Evolutionary conservation across 2,113 vertebrate species (phyloP), one percentile per base, ranked within the genome.

Genomic region (Cebidichthys violaceus): DNA sequence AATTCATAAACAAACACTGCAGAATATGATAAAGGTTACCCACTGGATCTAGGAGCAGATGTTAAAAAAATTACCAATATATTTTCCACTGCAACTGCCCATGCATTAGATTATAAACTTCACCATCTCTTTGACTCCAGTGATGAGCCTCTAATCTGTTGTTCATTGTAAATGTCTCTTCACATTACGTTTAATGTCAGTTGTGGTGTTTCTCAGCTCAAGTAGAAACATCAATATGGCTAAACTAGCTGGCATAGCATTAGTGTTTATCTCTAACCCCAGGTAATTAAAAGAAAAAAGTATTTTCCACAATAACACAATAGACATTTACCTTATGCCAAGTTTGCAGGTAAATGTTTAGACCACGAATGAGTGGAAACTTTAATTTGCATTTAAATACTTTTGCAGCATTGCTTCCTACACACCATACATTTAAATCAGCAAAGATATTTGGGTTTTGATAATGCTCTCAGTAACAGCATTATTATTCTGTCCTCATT

Each of bases 131-230:
- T 37, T 60, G 27, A 47, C 18, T 17, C 37, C 55, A 41, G 6
- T 47, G 8, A 24, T 50, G 31, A 37, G 50, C 22, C n/a, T 59
- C 18, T 62, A 64, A 41, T 71, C 66, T 41, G 54, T 61, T 41
- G 20, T 80, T 64, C 27, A 43, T 75, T 39, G 60, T 55, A 70
- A 70, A 66, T 29, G 43, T 50, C 35, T 60, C 37, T 45, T 65
- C 29, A 15, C 43, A 45, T 69, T 55, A 54, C 24, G 59, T 81
- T 77, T 86, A 77, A 86, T 74, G 29, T 64, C 8, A 29, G 8
- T 31, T 9, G 24, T 7, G 9, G 33, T 20, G 9, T 45, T 82
- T 54, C 27, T 62, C 76, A 60, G 57, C 64, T 39, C 17, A 29
- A 3, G 27, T 70, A 14, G 24, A 60, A 59, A 57, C 37, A 24